Evolutionary conservation across 2,113 vertebrate species (phyloP), one percentile per base, ranked within the genome.

Genomic region (Calyptomena viridis): DNA sequence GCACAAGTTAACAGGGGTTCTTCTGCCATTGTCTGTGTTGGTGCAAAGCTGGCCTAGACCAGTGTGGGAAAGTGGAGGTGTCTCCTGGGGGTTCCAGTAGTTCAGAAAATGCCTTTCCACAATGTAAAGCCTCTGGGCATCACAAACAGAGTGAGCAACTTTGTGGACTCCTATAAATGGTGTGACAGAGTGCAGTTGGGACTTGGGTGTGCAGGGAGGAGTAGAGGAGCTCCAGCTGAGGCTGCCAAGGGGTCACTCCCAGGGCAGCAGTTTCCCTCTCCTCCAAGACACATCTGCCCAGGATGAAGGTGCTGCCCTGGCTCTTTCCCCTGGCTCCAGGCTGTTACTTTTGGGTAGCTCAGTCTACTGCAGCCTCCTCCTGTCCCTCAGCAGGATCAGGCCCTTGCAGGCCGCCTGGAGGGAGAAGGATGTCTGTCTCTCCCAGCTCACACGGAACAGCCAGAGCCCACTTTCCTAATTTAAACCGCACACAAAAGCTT

Each of bases 391-490:
- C 53, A 85, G 84, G 37, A 82, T 73, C 67, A 50, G 94, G 71
- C 74, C 52, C 60, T 14, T 0, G 0, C 33, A 73, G 60, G 76
- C 89, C 84, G 76, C 14, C 93, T 90, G 18, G 39, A 81, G 64
- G 84, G 81, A 87, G 77, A 47, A 84, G 44, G 73, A 84, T 93
- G 90, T 33, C n/a, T 2, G 72, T 46, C 60, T 87, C 90, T 89
- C 68, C 75, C 84, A 82, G 76, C 50, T 47, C 73, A 0, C 46
- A 83, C 79, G 22, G 24, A 87, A 14, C 81, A 85, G 62, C 58
- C 81, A 80, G 89, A 95, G 52, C 84, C 75, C 75, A 62, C 87
- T 96, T 97, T 95, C 89, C 93, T 60, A 89, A 93, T 93, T 94
- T 97, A 92, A 96, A 84, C 82, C 0, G 1, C 77, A 58, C 66